phyloP scores from a whole-genome alignment of 2,888 invertebrate genomes.

The Trimorus sp. region DNA sequence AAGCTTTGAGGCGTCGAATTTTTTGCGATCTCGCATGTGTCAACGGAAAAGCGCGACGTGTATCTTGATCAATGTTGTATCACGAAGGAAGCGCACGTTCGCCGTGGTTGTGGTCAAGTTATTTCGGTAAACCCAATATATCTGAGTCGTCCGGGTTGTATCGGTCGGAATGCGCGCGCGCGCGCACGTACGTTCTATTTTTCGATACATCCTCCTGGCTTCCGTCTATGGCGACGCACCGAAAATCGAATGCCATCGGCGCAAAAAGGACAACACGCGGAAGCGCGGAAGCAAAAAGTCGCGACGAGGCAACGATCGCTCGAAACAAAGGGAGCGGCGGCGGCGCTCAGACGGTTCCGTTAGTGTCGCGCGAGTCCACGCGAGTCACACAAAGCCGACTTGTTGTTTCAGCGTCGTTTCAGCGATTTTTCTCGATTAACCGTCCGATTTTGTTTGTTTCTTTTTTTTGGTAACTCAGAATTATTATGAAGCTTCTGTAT shows the following conservation, averaged over 20 bases:
- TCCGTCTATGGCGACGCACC: conserved; percentile 55
- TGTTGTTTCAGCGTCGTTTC: conserved; percentile 12
- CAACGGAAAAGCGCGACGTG: conserved; percentile 32
- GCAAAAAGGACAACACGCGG: conserved; percentile 40
- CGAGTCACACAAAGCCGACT: conserved; percentile 15
- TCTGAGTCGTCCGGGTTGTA: conserved; percentile 62
- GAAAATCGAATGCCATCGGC: conserved; percentile 45
- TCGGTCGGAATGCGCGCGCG: conserved; percentile 49
- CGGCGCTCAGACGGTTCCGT: conserved; percentile 29
- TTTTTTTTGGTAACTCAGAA: too few species aligned
- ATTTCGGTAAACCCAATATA: conserved; percentile 63
- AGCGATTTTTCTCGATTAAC: conserved; percentile 7
- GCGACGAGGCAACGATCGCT: conserved; percentile 28
- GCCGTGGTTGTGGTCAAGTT: conserved; percentile 56
- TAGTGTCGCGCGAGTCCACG: conserved; percentile 21
- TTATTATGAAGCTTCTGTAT: too few species aligned
- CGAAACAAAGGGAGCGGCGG: conserved; percentile 36
- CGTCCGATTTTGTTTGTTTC: neutral
- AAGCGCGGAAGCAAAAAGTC: conserved; percentile 34
- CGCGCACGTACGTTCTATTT: conserved; percentile 64
- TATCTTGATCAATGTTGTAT: conserved; percentile 48
- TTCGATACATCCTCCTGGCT: conserved; percentile 59
- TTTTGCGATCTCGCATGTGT: conserved; percentile 15
- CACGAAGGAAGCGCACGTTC: conserved; percentile 27
- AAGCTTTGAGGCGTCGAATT: neutral